A percentile compares a stretch with the other conserved stretches of the same genome.
Evolutionary conservation across 2,797 vertebrate species (phyloP).

Genomic region (Platyrinchus mystaceus): DNA sequence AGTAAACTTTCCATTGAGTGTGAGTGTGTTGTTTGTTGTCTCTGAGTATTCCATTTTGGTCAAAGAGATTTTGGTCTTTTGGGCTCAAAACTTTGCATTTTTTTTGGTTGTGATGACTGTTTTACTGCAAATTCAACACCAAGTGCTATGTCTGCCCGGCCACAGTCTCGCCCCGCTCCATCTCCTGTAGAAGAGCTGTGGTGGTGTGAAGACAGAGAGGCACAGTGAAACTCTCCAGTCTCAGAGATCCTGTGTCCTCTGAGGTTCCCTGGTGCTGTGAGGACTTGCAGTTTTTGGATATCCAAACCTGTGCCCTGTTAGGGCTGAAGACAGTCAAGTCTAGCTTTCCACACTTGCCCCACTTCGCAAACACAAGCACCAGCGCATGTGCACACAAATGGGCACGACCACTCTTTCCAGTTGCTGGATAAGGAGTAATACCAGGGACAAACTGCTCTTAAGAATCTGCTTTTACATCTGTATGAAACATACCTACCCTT

Average conservation of each 20-base stretch:
- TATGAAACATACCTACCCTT: not conserved
- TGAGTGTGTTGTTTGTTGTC: not conserved
- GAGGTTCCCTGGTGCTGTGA: not conserved
- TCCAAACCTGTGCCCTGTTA: not conserved
- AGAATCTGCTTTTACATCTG: not conserved
- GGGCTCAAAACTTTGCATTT: fast-evolving
- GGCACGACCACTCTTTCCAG: not conserved
- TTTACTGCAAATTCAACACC: not conserved
- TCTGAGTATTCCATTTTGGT: not conserved
- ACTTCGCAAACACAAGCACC: not conserved
- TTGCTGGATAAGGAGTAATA: not conserved
- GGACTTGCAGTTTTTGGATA: not conserved
- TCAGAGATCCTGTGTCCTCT: not conserved
- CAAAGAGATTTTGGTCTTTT: not conserved
- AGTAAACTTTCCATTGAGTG: not conserved
- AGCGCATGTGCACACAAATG: not conserved
- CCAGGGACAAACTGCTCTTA: not conserved
- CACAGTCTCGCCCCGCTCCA: fast-evolving
- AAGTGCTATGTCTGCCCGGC: not conserved
- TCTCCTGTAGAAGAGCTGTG: not conserved
- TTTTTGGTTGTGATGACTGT: not conserved
- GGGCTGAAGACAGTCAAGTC: not conserved
- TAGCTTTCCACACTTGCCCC: not conserved
- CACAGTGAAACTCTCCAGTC: not conserved
- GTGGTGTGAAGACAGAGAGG: not conserved